Conservation (phyloP, 2,888 invertebrate species). For the Rhaphigaster nebulosa region DNA sequence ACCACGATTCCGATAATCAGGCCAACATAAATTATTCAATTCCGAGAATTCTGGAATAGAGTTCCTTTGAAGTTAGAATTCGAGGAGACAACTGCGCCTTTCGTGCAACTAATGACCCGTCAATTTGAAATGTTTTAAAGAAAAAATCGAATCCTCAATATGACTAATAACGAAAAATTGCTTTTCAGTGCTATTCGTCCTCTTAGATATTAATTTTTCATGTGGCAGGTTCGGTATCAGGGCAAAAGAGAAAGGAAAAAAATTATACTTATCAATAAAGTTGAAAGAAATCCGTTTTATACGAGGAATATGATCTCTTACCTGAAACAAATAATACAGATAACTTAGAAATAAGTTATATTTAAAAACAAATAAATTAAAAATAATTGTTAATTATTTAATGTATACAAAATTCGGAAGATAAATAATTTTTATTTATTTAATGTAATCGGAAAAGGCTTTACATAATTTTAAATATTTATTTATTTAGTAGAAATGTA, state of each 20-base stretch:
- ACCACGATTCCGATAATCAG: background rate
- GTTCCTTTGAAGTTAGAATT: background rate
- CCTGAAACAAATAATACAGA: background rate
- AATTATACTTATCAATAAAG: background rate
- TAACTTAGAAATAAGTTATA: background rate
- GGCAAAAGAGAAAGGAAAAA: background rate
- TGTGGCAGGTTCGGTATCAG: background rate
- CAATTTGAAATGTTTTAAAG: background rate
- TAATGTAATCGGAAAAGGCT: too few species aligned
- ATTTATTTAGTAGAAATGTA: too few species aligned
- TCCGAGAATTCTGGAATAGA: background rate
- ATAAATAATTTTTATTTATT: too few species aligned
- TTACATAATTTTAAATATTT: too few species aligned
- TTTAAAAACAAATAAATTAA: background rate
- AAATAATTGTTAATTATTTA: background rate
- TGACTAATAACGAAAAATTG: background rate
- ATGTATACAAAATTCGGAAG: too few species aligned
- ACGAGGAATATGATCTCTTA: background rate
- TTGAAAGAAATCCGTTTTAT: background rate
- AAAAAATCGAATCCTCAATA: background rate
- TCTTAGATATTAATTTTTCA: background rate
- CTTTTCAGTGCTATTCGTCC: too few species aligned
- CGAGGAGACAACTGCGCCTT: background rate
- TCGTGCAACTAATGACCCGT: background rate
- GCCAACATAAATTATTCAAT: background rate